Evolutionary conservation across 2,113 vertebrate species (phyloP).

Genomic region (Chaetura pelagica): DNA sequence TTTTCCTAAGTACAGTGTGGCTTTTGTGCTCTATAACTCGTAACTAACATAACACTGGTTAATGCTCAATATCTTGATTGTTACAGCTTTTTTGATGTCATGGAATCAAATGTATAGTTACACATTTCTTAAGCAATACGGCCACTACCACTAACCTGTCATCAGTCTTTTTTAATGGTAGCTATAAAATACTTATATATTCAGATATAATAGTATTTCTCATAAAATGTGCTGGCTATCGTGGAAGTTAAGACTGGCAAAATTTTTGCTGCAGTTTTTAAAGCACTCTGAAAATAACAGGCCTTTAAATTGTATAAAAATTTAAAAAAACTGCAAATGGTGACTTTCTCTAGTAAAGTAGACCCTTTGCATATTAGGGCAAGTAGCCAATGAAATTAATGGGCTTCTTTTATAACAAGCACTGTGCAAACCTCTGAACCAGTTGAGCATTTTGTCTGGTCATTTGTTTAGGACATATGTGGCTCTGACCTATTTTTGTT

Average conservation of each 20-base stretch:
- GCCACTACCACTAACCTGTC: neutral
- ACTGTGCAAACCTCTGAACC: neutral
- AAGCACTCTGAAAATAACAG: neutral
- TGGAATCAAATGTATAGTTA: neutral
- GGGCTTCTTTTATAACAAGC: neutral
- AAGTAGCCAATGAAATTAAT: neutral
- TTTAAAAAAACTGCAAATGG: neutral
- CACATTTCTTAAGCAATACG: neutral
- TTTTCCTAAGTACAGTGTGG: neutral
- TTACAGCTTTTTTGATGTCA: neutral
- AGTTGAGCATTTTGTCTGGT: neutral
- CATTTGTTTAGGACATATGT: neutral
- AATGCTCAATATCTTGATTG: neutral
- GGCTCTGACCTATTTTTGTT: neutral
- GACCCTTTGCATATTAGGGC: neutral
- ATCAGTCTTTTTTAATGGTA: neutral
- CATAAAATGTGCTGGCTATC: neutral
- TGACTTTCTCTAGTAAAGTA: neutral
- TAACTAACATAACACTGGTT: neutral
- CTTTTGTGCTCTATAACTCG: neutral
- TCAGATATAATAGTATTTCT: neutral
- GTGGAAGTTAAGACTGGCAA: neutral
- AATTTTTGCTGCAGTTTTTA: neutral
- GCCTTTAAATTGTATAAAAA: neutral
- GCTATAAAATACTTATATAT: neutral